phyloP scores from a whole-genome alignment of 2,113 vertebrate genomes.

The Peromyscus californicus region DNA sequence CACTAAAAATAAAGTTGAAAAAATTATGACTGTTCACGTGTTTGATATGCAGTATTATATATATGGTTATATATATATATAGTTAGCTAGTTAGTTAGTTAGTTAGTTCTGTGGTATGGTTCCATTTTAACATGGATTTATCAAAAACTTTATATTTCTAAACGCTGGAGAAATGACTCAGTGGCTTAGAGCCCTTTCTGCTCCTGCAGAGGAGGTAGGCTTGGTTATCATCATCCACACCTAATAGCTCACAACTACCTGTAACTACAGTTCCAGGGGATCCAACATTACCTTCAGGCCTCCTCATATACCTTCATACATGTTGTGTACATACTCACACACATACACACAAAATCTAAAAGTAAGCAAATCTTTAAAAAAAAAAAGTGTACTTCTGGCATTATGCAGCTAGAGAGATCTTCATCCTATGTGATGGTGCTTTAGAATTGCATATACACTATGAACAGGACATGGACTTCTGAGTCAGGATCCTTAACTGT shows the following conservation, averaged over 20 bases:
- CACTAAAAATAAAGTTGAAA: not conserved
- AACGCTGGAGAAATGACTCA: not conserved
- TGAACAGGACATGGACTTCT: not conserved
- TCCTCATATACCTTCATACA: not conserved
- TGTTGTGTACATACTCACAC: not conserved
- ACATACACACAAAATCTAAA: not conserved
- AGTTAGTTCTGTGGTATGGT: not conserved
- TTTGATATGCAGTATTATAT: not conserved
- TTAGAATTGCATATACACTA: not conserved
- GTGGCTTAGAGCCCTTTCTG: not conserved
- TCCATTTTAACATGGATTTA: not conserved
- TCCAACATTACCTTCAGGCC: not conserved
- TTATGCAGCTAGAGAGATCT: not conserved
- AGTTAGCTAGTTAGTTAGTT: no score
- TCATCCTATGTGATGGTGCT: not conserved
- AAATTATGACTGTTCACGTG: not conserved
- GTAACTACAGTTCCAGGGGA: not conserved
- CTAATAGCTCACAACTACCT: not conserved
- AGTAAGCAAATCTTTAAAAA: not conserved
- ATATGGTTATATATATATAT: no score
- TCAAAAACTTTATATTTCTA: not conserved
- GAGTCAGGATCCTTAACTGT: not conserved
- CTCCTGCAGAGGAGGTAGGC: not conserved
- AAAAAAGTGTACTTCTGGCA: not conserved
- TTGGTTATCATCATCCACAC: not conserved